A percentile compares a stretch with the other conserved stretches of the same genome.
Evolutionary conservation across 2,888 invertebrate species (phyloP).

Genomic region (Globia sparganii): DNA sequence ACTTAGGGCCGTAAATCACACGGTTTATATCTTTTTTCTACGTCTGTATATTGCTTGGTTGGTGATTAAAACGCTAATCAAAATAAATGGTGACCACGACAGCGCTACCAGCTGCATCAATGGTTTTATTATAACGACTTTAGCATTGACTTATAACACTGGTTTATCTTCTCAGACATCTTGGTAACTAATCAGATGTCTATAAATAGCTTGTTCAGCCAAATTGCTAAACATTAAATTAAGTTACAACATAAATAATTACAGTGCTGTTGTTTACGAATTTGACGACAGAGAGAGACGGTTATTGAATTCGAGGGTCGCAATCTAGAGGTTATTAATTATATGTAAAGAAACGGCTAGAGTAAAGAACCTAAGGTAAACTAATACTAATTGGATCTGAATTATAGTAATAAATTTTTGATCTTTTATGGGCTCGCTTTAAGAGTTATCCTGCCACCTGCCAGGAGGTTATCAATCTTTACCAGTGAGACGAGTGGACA

Average conservation of each 20-base stretch:
- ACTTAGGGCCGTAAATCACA: constrained; percentile 5
- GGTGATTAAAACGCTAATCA: constrained; percentile 45
- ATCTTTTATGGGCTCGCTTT: background rate
- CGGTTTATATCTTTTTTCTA: constrained; percentile 12
- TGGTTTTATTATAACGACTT: constrained; percentile 45
- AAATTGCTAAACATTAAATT: background rate
- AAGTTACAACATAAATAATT: background rate
- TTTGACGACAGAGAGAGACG: background rate
- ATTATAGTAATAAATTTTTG: background rate
- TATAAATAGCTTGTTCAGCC: constrained; percentile 10
- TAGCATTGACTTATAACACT: constrained; percentile 50
- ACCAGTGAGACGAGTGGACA: background rate
- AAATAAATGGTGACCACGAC: constrained; percentile 46
- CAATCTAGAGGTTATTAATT: background rate
- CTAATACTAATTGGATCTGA: constrained; percentile 3
- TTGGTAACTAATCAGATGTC: constrained; percentile 38
- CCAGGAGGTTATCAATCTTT: constrained; percentile 11
- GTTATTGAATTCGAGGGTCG: background rate
- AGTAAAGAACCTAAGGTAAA: background rate
- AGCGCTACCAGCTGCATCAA: constrained; percentile 29
- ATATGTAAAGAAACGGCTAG: too few relatives aligned
- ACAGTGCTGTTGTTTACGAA: background rate
- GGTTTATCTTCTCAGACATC: constrained; percentile 48
- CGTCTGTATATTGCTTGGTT: constrained; percentile 30
- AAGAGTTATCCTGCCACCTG: background rate